A percentile compares a stretch with the other conserved stretches of the same genome.
phyloP scores from a whole-genome alignment of 2,888 invertebrate genomes.

The Tanypteryx hageni region DNA sequence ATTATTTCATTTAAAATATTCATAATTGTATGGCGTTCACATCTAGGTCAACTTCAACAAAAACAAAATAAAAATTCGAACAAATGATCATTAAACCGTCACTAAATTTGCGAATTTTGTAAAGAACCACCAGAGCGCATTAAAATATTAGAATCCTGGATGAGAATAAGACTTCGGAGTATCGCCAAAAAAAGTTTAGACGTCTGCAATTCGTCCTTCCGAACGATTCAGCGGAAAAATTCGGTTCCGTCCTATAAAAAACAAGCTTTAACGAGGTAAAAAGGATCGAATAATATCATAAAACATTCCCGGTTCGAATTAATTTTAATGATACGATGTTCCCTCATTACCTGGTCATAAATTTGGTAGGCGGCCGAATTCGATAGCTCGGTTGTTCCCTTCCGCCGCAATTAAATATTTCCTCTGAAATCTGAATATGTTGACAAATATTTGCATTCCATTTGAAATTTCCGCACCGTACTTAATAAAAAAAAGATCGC shows the following conservation, averaged over 20 bases:
- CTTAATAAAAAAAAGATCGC: neutral
- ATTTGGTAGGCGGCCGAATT: neutral
- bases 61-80: too few relatives aligned
- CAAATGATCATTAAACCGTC: too few relatives aligned
- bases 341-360: conserved; percentile 13
- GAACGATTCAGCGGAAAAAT: neutral
- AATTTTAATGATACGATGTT: neutral
- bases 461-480: neutral
- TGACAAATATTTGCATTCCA: conserved; percentile 18
- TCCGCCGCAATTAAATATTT: neutral
- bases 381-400: neutral
- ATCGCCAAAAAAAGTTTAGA: neutral
- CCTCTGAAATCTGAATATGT: neutral
- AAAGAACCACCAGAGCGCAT: too few relatives aligned
- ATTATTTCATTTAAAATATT: too few relatives aligned
- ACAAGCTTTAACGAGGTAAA: neutral
- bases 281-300: neutral
- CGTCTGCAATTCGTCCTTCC: neutral
- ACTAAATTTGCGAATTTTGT: too few relatives aligned
- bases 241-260: neutral
- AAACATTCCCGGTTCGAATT: neutral
- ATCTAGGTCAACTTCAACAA: too few relatives aligned
- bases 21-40: too few relatives aligned
- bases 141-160: neutral
- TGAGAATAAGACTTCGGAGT: neutral